Conservation (phyloP, 30 jellyfish, hydroid and myxozoan genomes). For the Hydractinia echinata region DNA sequence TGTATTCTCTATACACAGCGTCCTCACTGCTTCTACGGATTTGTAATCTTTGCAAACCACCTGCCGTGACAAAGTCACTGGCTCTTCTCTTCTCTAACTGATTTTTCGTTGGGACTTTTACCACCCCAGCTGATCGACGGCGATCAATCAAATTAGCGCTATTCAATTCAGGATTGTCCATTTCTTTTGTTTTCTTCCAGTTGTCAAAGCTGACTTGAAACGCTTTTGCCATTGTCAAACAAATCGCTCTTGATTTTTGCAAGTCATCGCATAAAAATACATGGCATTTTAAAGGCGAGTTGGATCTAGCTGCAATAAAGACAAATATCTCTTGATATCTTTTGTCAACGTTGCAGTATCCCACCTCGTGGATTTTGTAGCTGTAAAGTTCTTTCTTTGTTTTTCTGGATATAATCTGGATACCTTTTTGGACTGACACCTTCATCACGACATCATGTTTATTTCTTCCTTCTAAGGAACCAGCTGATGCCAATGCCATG, state of each 20-base stretch:
- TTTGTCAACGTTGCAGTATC: conserved; percentile 25
- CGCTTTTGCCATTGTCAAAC: conserved; percentile 15
- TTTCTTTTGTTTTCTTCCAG: conserved; percentile 20
- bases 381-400: neutral
- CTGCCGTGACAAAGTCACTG: conserved; percentile 11
- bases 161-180: neutral
- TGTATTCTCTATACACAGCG: neutral
- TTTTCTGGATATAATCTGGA: neutral
- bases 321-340: conserved; percentile 11
- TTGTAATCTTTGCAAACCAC: conserved; percentile 5
- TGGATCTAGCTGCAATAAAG: conserved; percentile 11
- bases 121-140: conserved; percentile 4
- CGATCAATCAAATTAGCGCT: neutral
- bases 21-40: conserved; percentile 20
- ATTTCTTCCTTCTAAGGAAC: conserved; percentile 3
- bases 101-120: neutral
- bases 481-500: conserved; percentile 3
- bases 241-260: conserved; percentile 3
- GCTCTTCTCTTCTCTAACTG: conserved; percentile 8
- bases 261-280: conserved; percentile 20
- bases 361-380: conserved; percentile 21
- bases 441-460: conserved; percentile 14
- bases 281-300: neutral
- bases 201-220: conserved; percentile 8
- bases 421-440: neutral